Evolutionary conservation across 2,888 invertebrate species (phyloP).

Genomic region (Smittia sp.): DNA sequence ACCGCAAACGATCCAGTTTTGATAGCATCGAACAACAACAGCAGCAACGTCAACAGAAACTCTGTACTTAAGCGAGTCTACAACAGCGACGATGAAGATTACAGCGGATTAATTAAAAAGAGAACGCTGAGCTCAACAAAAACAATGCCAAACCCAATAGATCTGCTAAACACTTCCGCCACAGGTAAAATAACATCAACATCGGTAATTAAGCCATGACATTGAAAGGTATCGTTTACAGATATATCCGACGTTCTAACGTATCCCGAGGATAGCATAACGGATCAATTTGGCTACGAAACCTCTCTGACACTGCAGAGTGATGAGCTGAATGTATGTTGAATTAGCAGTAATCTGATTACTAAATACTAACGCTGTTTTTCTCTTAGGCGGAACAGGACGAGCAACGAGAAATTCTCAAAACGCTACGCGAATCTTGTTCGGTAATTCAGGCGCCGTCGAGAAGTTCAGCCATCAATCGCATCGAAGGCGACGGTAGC

Average conservation of each 20-base stretch:
- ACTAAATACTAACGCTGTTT: too few relatives aligned
- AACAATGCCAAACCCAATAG: not conserved
- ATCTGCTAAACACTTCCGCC: not conserved
- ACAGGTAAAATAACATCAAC: constrained; percentile 1
- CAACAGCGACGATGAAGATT: constrained; percentile 9
- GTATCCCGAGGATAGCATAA: constrained; percentile 3
- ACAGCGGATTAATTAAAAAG: constrained; percentile 15
- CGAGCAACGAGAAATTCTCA: constrained; percentile 50
- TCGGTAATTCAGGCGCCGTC: constrained; percentile 17
- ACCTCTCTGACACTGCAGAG: not conserved
- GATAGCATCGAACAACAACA: constrained; percentile 20
- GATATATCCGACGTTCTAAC: constrained; percentile 23
- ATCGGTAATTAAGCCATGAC: not conserved
- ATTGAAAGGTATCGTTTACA: not conserved
- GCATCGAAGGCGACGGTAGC: not conserved
- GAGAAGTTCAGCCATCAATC: not conserved
- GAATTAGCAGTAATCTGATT: too few relatives aligned
- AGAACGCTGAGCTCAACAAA: not conserved
- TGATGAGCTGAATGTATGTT: constrained; percentile 13
- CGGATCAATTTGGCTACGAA: constrained; percentile 3
- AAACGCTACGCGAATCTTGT: constrained; percentile 47
- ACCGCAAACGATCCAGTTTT: not conserved
- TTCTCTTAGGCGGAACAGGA: constrained; percentile 51
- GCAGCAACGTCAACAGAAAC: constrained; percentile 3
- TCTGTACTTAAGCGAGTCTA: constrained; percentile 33